These are phyloP conservation scores for Lepidurus apus DNA, from an alignment of 1,140 invertebrate genomes.

Conservation along the genomic window DNA sequence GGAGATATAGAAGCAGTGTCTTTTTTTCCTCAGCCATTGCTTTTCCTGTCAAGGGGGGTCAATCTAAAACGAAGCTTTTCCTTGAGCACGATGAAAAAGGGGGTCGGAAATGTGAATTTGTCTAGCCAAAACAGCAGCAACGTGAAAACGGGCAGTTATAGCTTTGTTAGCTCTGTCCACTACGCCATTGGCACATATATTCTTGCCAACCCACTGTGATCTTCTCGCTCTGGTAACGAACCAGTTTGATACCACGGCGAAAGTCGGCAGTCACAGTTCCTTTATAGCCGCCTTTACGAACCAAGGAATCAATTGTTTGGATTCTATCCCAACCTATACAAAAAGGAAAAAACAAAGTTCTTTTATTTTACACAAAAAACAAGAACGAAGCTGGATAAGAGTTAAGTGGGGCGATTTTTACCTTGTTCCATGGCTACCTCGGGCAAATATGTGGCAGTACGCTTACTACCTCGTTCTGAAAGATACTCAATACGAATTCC, in stretches of 20 bases:
- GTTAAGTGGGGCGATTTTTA: slow-evolving; percentile 43
- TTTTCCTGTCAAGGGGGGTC: not conserved
- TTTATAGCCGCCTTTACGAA: slow-evolving; percentile 95
- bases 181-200: slow-evolving; percentile 52
- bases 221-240: slow-evolving; percentile 89
- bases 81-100: not conserved
- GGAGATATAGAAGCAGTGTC: too few species aligned
- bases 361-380: not conserved
- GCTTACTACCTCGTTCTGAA: slow-evolving; percentile 89
- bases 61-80: too few species aligned
- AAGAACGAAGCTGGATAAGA: slow-evolving; percentile 24
- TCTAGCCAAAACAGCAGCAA: not conserved
- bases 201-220: slow-evolving; percentile 76
- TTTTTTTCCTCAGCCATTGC: too few species aligned
- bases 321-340: slow-evolving; percentile 88
- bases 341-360: not conserved
- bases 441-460: slow-evolving; percentile 95
- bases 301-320: slow-evolving; percentile 94
- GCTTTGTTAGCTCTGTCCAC: slow-evolving; percentile 20
- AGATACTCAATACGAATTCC: slow-evolving; percentile 97
- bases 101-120: not conserved
- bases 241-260: slow-evolving; percentile 82
- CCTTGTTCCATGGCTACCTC: slow-evolving; percentile 97
- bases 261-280: slow-evolving; percentile 81
- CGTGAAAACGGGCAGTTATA: slow-evolving; percentile 8